These are phyloP conservation scores for Callocephalon fimbriatum DNA, from an alignment of 2,113 vertebrate genomes.

Conservation along the genomic window DNA sequence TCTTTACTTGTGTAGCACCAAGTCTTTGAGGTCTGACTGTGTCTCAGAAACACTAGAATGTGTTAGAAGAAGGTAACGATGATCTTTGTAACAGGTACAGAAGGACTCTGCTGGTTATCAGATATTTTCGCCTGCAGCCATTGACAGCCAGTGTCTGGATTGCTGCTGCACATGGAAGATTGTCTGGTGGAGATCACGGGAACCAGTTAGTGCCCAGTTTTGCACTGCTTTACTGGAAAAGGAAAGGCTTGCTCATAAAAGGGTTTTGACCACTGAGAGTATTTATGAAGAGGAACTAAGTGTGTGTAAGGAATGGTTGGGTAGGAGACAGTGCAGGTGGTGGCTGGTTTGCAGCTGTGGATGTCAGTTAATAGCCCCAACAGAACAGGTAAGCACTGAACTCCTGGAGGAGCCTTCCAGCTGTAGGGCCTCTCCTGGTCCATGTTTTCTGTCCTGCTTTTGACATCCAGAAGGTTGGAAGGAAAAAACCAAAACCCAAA, in stretches of 20 bases:
- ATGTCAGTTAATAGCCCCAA: rapidly evolving
- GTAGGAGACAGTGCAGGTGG: background rate
- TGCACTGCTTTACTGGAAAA: background rate
- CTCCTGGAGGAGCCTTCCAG: background rate
- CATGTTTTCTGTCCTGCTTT: background rate
- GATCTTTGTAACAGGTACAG: background rate
- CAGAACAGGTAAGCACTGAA: background rate
- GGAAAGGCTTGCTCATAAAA: background rate
- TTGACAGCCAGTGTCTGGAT: background rate
- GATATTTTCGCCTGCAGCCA: background rate
- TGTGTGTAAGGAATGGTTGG: background rate
- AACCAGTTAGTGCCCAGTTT: background rate
- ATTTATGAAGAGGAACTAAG: background rate
- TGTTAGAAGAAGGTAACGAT: background rate
- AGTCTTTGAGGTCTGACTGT: background rate
- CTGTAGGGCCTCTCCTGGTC: background rate
- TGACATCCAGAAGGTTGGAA: background rate
- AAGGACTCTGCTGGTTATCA: background rate
- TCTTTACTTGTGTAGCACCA: background rate
- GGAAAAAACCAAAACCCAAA: background rate
- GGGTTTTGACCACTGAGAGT: background rate
- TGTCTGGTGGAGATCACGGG: background rate
- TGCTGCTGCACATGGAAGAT: background rate
- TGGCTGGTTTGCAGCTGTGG: background rate
- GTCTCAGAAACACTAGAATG: background rate